Evolutionary conservation across 2,797 vertebrate genomes (phyloP).

Genomic region (Chlorospingus flavigularis): DNA sequence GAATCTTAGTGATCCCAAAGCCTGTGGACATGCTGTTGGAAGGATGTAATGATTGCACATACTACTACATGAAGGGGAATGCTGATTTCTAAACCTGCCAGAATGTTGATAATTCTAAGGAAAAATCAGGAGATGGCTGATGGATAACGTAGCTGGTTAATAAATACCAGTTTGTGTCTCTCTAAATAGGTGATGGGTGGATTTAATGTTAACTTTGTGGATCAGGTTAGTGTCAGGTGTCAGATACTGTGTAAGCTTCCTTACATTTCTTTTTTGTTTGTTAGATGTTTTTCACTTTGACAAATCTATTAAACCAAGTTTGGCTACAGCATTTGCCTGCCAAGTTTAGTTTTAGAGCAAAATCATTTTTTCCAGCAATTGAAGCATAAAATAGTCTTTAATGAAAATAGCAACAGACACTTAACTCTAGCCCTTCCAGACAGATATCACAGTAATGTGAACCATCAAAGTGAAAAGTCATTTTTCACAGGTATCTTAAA

Average conservation of each 20-base stretch:
- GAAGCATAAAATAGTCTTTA: neutral
- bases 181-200: neutral
- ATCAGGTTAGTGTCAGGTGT: neutral
- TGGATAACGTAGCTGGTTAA: neutral
- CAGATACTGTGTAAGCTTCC: neutral
- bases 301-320: neutral
- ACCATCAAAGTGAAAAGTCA: neutral
- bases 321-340: neutral
- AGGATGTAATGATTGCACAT: neutral
- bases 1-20: neutral
- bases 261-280: neutral
- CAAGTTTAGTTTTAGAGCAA: conserved; percentile 10
- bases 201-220: neutral
- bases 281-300: neutral
- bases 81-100: neutral
- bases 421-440: conserved; percentile 25
- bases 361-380: neutral
- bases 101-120: neutral
- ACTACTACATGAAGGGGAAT: neutral
- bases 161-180: neutral
- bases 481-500: conserved; percentile 10
- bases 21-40: fast-evolving
- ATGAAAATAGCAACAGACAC: conserved; percentile 22
- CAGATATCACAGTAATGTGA: conserved; percentile 23
- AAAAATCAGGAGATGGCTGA: neutral